Evolutionary conservation across 1,140 invertebrate genomes (phyloP).

Genomic region (Conus betulinus): DNA sequence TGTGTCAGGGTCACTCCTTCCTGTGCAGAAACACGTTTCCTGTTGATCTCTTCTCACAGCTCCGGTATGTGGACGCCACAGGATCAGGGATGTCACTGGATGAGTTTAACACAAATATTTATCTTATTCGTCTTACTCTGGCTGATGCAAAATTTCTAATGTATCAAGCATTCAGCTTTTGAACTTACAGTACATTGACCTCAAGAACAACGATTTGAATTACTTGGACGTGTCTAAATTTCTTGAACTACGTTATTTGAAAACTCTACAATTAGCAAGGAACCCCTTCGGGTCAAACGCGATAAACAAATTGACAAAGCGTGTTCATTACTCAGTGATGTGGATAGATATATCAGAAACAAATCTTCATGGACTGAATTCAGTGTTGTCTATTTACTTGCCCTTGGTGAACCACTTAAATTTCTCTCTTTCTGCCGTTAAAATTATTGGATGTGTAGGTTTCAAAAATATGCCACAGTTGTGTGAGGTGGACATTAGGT

Average conservation of each 20-base stretch:
- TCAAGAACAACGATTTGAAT: too few species aligned
- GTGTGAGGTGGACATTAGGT: neutral
- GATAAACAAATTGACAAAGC: neutral
- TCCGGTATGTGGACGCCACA: too few species aligned
- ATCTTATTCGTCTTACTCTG: too few species aligned
- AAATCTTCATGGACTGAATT: neutral
- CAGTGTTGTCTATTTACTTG: constrained; percentile 9
- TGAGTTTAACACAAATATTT: too few species aligned
- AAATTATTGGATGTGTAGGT: neutral
- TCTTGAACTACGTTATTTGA: neutral
- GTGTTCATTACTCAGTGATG: neutral
- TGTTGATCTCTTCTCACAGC: too few species aligned
- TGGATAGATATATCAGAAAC: neutral
- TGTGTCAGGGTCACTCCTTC: too few species aligned
- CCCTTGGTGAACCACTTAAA: neutral
- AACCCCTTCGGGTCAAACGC: neutral
- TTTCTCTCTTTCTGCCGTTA: neutral
- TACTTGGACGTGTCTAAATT: too few species aligned
- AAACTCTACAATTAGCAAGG: constrained; percentile 4
- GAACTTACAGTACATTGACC: too few species aligned
- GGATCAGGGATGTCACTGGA: too few species aligned
- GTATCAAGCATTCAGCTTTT: too few species aligned
- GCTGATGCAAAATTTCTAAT: too few species aligned
- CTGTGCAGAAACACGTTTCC: too few species aligned
- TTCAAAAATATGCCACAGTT: neutral